phyloP scores from a whole-genome alignment of 1,140 invertebrate species.

The Aphaenogaster floridana region DNA sequence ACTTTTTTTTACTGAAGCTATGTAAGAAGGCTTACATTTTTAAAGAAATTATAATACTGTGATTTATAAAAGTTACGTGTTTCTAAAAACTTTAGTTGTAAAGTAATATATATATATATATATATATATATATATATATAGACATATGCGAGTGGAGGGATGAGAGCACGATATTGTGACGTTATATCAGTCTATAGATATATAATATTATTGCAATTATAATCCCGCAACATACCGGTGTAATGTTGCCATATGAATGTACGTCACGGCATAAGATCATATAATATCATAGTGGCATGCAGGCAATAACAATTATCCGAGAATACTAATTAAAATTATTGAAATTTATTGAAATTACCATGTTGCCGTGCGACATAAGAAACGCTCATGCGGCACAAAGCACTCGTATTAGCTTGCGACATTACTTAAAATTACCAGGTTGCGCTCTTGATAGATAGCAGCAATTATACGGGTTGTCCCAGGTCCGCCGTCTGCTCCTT shows the following conservation, averaged over 20 bases:
- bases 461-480: slow-evolving; percentile 52
- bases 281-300: slow-evolving; percentile 44
- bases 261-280: slow-evolving; percentile 49
- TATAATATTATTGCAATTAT: slow-evolving; percentile 54
- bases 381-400: slow-evolving; percentile 37
- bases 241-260: slow-evolving; percentile 52
- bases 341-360: slow-evolving; percentile 59
- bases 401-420: slow-evolving; percentile 59
- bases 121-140: not conserved
- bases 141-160: not conserved
- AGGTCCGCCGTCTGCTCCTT: slow-evolving; percentile 16
- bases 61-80: not conserved
- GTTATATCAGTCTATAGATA: slow-evolving; percentile 24
- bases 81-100: not conserved
- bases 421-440: slow-evolving; percentile 62
- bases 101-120: not conserved
- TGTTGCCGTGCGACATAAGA: slow-evolving; percentile 42
- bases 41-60: not conserved
- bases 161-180: slow-evolving; percentile 3
- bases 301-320: slow-evolving; percentile 36
- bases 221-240: slow-evolving; percentile 27
- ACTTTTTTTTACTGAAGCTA: not conserved
- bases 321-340: slow-evolving; percentile 64
- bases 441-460: slow-evolving; percentile 55
- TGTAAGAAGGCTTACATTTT: not conserved